A percentile compares a stretch with the other conserved stretches of the same genome.
These are phyloP conservation scores for Caenorhabditis doughertyi DNA, from an alignment of 2,888 invertebrate species.

Conservation along the genomic window DNA sequence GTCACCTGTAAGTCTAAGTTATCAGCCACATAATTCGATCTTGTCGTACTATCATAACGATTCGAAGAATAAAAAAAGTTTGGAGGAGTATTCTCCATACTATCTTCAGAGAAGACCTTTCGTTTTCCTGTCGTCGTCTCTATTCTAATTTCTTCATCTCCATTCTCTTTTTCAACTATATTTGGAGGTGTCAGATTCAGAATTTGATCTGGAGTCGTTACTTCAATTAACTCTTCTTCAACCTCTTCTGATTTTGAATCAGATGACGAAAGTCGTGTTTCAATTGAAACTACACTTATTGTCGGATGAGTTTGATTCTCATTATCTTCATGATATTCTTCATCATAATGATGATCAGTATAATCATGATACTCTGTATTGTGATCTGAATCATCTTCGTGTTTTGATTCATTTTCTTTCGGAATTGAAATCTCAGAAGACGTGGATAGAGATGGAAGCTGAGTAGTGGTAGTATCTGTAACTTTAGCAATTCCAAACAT, in stretches of 20 bases:
- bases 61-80: slow-evolving; percentile 69
- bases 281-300: slow-evolving; percentile 60
- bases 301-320: slow-evolving; percentile 52
- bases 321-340: slow-evolving; percentile 44
- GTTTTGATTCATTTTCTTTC: background rate
- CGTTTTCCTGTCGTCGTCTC: slow-evolving; percentile 51
- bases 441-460: slow-evolving; percentile 5
- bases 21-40: slow-evolving; percentile 59
- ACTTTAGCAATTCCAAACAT: background rate
- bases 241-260: background rate
- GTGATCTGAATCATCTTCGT: slow-evolving; percentile 12
- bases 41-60: slow-evolving; percentile 56
- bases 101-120: slow-evolving; percentile 69
- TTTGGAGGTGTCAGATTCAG: slow-evolving; percentile 34
- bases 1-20: slow-evolving; percentile 55
- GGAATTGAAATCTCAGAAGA: background rate
- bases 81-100: slow-evolving; percentile 70
- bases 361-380: slow-evolving; percentile 32
- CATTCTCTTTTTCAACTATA: background rate
- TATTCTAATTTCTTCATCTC: slow-evolving; percentile 1
- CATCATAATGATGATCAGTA: slow-evolving; percentile 47
- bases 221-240: slow-evolving; percentile 36
- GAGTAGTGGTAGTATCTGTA: background rate
- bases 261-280: slow-evolving; percentile 19
- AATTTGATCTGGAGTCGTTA: slow-evolving; percentile 41